These are phyloP conservation scores for Echinops telfairi DNA, from an alignment of 2,113 vertebrate species.

Conservation along the genomic window DNA sequence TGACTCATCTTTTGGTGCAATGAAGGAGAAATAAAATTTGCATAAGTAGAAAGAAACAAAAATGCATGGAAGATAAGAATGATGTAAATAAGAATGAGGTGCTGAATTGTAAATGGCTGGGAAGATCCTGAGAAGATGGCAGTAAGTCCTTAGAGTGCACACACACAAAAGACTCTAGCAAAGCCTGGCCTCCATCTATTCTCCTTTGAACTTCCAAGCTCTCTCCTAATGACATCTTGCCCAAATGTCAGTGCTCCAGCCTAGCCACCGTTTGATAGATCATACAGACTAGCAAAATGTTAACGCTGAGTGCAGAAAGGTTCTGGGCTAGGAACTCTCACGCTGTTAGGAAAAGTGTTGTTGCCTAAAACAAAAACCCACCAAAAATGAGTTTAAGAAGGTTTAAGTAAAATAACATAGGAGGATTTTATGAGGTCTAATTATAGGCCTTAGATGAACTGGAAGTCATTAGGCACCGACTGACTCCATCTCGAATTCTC, in stretches of 20 bases:
- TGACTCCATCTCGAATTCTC: background rate
- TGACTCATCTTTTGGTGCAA: constrained; percentile 76
- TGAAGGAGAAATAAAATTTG: constrained; percentile 60
- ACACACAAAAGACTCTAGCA: background rate
- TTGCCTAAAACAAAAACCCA: background rate
- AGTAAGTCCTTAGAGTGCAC: background rate
- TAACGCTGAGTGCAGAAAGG: background rate
- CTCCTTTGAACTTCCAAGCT: background rate
- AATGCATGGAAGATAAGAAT: constrained; percentile 61
- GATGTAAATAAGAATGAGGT: constrained; percentile 13
- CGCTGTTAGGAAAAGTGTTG: constrained; percentile 4
- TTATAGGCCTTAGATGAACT: background rate
- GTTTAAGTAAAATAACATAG: constrained; percentile 34
- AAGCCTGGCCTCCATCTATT: background rate
- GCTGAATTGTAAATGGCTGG: background rate
- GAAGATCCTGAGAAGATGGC: constrained; percentile 5
- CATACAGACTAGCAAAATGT: background rate
- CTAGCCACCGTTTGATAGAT: background rate
- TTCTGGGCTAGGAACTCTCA: constrained; percentile 11
- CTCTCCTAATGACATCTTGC: background rate
- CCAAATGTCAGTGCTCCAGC: background rate
- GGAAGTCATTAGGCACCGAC: background rate
- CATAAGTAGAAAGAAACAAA: constrained; percentile 65
- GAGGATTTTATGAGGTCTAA: background rate
- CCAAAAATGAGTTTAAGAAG: background rate